Base-by-base conservation (phyloP, 2,888 invertebrate species). In the Eupithecia centaureata region DNA sequence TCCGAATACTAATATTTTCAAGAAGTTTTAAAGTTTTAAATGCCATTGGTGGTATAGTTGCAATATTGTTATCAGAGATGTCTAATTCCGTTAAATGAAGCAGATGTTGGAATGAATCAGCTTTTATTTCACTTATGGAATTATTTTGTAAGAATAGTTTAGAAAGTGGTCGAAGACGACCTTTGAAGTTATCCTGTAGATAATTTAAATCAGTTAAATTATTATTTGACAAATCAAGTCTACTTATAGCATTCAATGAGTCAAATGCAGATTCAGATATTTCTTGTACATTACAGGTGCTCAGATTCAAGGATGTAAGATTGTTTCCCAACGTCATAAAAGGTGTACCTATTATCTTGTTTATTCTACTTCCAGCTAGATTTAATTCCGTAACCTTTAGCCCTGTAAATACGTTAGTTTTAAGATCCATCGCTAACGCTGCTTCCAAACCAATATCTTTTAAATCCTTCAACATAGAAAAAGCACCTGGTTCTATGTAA, bases 181-280 rank as follows among this genome's bases (percentile, higher is more conserved):
- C 25, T 25, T 25, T 25, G 1, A 22, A 22, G 13, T 68, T 61
- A 35, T 12, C 15, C 12, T 42, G 63, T 51, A 30, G 28, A 51
- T 59, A 68, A 5, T 56, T n/a, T 25, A 68, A 18, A 30, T 64
- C 28, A 30, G 35, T 10, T 25, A 68, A 51, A n/a, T 64, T 32
- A 27, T 68, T 68, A 51, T 57, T 61, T 51, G 68, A 63, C n/a
- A 68, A 30, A 64, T 68, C 68, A 5, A 68, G 63, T 28, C 28
- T 33, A 8, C 2, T 33, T 30, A 68, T 33, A 13, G 54, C 0
- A 35, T 47, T 28, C 22, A 68, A 32, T 30, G 47, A 18, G n/a
- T 68, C 51, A 25, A 68, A 30, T 30, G 63, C 68, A n/a, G 56
- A 51, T 61, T 64, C 61, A 51, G 68, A 68, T 35, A 64, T 61